Evolutionary conservation across 2,113 vertebrate genomes (phyloP), one percentile per base, ranked within the genome.

Genomic region (Lagopus muta): DNA sequence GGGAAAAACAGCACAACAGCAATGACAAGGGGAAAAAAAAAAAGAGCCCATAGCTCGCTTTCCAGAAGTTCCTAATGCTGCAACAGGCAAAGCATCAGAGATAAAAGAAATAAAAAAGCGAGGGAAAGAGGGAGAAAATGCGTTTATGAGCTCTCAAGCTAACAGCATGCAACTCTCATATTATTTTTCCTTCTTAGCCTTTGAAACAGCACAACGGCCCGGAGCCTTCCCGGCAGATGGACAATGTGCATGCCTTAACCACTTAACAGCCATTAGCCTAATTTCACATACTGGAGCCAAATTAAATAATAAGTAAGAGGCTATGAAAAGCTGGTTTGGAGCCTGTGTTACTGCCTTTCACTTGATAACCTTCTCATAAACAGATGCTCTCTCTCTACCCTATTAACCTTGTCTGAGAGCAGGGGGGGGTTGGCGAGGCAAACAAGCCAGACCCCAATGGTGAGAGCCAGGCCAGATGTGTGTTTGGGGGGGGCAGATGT

Each of bases 211-310:
- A 98, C 97, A 98, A 97, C 96, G 97, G 97, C 97, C 97, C 12
- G 79, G 71, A 97, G 98, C 97, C 96, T 98, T 97, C 96, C 97
- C 93, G 54, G 97, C 98, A 98, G 98, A 98, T 98, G 98, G 98
- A 96, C 95, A 96, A 92, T 98, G 96, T 97, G 97, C 80, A 86
- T 93, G 97, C 97, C 97, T 97, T 97, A 97, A 97, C 95, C 98
- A 97, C 98, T 98, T 98, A 98, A 98, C 97, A 98, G 97, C 97
- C 97, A 98, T 98, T 98, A 98, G 97, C 96, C 97, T 98, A 97
- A 98, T 98, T 98, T 94, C 96, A 96, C 94, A 75, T 96, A 86
- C 96, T 90, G 95, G 92, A 97, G 98, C 98, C 98, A 98, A 98
- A 98, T 98, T 97, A 98, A 98, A 98, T 98, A 97, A 97, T 98